Evolutionary conservation across 2,113 vertebrate species (phyloP).

Genomic region (Furnarius figulus): DNA sequence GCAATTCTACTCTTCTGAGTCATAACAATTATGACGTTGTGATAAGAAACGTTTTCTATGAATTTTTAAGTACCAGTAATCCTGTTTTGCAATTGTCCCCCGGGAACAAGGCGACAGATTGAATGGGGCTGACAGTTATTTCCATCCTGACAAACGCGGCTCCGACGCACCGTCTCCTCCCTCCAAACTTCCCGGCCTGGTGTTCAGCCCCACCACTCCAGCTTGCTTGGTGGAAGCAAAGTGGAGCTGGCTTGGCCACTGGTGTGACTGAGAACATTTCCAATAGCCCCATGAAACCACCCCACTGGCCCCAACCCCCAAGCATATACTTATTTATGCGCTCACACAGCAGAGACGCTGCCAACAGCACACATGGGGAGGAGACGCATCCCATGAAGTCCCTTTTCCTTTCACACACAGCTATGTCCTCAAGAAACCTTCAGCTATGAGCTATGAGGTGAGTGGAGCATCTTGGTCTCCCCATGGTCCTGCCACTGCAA

Average conservation of each 20-base stretch:
- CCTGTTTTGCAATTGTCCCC: conserved; percentile 68
- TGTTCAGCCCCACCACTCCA: background rate
- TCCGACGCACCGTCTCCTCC: background rate
- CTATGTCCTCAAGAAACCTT: background rate
- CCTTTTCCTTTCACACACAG: background rate
- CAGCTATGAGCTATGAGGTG: background rate
- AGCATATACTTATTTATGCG: fast-evolving
- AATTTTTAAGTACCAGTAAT: conserved; percentile 79
- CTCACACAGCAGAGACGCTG: background rate
- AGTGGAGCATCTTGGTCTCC: background rate
- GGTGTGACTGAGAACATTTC: background rate
- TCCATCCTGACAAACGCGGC: conserved; percentile 41
- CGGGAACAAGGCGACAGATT: conserved; percentile 46
- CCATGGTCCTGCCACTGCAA: background rate
- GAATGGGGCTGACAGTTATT: conserved; percentile 64
- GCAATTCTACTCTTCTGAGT: conserved; percentile 79
- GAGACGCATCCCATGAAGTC: fast-evolving
- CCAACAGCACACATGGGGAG: background rate
- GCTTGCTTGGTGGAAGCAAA: background rate
- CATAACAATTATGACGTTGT: conserved; percentile 77
- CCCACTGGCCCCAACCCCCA: background rate
- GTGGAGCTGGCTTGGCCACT: background rate
- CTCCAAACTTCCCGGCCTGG: conserved; percentile 32
- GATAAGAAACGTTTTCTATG: conserved; percentile 78
- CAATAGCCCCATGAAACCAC: background rate